phyloP scores from a whole-genome alignment of 2,888 invertebrate genomes.

The Leptopilina myrica region DNA sequence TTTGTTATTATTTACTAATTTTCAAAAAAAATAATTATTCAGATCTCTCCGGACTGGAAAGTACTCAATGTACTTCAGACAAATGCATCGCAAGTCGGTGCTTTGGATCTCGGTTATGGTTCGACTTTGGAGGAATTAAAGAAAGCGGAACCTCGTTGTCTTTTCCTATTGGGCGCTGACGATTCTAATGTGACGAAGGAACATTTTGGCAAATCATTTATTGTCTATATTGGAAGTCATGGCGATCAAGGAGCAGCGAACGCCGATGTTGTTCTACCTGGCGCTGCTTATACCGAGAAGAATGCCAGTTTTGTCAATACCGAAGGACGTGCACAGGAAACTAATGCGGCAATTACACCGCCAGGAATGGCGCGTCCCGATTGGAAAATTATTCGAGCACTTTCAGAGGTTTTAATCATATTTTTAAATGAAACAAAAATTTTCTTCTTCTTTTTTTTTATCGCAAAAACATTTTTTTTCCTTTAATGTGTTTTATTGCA shows the following conservation, averaged over 20 bases:
- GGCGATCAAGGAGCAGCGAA: constrained; percentile 95
- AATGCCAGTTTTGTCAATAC: constrained; percentile 98
- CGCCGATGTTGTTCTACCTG: constrained; percentile 95
- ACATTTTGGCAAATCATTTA: constrained; percentile 87
- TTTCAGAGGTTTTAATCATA: constrained; percentile 87
- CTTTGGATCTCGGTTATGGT: constrained; percentile 95
- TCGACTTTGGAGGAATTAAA: constrained; percentile 83
- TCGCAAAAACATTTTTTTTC: no score
- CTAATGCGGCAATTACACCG: constrained; percentile 90
- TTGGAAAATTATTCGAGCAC: constrained; percentile 98
- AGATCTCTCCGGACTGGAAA: constrained; percentile 81
- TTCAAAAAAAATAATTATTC: constrained; percentile 4
- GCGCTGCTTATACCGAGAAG: constrained; percentile 99
- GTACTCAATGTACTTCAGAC: constrained; percentile 96
- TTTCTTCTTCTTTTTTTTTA: not conserved
- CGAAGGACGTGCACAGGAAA: constrained; percentile 97
- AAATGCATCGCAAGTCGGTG: constrained; percentile 95
- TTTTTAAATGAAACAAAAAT: constrained; percentile 4
- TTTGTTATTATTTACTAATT: not conserved
- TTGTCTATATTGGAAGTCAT: constrained; percentile 95
- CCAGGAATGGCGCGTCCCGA: constrained; percentile 96
- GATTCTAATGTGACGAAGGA: constrained; percentile 86
- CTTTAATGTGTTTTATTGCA: no score
- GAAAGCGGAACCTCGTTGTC: constrained; percentile 84
- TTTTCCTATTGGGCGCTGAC: constrained; percentile 97